Evolutionary conservation across 2,797 vertebrate genomes (phyloP).

Genomic region (Mycteria americana): DNA sequence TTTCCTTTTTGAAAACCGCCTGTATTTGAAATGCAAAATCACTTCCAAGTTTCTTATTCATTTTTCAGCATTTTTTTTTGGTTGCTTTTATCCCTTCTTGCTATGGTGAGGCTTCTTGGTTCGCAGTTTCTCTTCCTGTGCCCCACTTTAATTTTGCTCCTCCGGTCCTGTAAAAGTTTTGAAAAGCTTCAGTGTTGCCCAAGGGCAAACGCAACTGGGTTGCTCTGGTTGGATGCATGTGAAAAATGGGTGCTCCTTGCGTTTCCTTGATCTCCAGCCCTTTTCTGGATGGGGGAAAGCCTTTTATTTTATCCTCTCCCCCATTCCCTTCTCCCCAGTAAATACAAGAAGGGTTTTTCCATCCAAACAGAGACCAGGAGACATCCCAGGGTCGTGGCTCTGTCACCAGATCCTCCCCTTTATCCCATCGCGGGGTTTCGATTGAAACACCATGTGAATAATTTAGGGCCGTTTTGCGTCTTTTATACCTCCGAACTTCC

Average conservation of each 20-base stretch:
- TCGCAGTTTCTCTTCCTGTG: not conserved
- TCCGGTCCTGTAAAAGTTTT: not conserved
- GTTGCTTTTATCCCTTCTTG: not conserved
- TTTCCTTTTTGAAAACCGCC: not conserved
- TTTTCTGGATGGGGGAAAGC: not conserved
- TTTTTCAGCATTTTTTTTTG: not conserved
- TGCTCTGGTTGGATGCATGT: not conserved
- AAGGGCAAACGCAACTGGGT: not conserved
- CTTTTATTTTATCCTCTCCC: not conserved
- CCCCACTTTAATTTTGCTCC: not conserved
- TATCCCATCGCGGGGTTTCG: not conserved
- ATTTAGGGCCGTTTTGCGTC: constrained; percentile 52
- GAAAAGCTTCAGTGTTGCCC: not conserved
- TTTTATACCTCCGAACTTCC: constrained; percentile 46
- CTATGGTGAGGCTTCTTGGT: not conserved
- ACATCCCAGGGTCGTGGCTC: not conserved
- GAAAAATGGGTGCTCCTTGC: not conserved
- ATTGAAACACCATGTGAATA: constrained; percentile 21
- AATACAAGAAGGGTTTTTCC: not conserved
- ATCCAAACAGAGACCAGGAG: not conserved
- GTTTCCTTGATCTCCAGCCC: not conserved
- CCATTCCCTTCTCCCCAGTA: not conserved
- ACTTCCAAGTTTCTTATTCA: not conserved
- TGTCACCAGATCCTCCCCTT: not conserved
- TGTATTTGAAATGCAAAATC: not conserved